Conservation (phyloP, 2,113 vertebrate species). For the Eurystomus gularis region DNA sequence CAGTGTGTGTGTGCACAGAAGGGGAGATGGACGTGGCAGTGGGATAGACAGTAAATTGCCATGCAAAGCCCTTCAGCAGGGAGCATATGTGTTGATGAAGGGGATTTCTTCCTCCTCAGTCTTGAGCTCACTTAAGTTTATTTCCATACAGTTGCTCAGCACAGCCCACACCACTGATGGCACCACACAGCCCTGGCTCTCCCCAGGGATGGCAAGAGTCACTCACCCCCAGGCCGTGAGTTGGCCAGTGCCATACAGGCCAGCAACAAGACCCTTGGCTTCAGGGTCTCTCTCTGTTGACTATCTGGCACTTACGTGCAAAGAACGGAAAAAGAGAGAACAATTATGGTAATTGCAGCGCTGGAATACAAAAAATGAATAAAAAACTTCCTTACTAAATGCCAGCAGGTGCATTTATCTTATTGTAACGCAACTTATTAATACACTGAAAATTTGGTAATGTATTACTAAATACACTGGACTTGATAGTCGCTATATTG, state of each 20-base stretch:
- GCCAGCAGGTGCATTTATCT: neutral
- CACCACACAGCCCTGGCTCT: accelerated
- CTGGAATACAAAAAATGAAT: neutral
- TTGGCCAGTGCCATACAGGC: accelerated
- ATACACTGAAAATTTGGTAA: neutral
- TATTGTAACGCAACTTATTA: neutral
- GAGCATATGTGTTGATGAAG: neutral
- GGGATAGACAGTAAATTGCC: accelerated
- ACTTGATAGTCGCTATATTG: neutral
- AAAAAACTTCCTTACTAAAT: neutral
- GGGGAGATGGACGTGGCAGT: accelerated
- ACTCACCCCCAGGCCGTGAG: accelerated
- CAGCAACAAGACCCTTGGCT: accelerated
- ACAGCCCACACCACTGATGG: accelerated
- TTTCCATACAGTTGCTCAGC: neutral
- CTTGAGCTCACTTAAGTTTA: accelerated
- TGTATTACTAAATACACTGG: neutral
- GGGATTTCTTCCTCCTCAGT: neutral
- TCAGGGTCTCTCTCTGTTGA: neutral
- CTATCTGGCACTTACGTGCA: neutral
- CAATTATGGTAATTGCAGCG: accelerated
- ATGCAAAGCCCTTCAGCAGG: neutral
- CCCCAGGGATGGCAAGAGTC: neutral
- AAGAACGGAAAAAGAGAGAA: neutral
- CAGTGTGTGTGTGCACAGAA: accelerated